A percentile compares a stretch with the other conserved stretches of the same genome.
Evolutionary conservation across 1,140 invertebrate species (phyloP).

Genomic region (Leptinotarsa texana): DNA sequence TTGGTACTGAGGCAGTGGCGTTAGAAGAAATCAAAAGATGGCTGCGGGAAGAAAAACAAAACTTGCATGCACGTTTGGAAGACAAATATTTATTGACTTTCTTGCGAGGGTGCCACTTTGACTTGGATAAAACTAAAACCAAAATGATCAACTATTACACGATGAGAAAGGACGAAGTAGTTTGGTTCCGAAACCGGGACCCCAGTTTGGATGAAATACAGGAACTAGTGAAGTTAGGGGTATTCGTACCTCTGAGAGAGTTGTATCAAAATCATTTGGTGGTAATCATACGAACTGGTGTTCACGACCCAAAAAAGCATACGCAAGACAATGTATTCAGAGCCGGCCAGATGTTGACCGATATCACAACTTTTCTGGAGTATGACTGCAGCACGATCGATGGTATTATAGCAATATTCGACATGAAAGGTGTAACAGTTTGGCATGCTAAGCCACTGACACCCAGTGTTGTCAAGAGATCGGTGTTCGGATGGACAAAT

Average conservation of each 20-base stretch:
- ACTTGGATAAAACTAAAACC: slow-evolving; percentile 61
- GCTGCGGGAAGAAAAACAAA: slow-evolving; percentile 35
- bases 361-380: slow-evolving; percentile 59
- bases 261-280: slow-evolving; percentile 58
- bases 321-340: slow-evolving; percentile 65
- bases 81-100: slow-evolving; percentile 65
- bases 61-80: slow-evolving; percentile 50
- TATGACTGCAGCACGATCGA: slow-evolving; percentile 60
- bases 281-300: slow-evolving; percentile 62
- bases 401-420: slow-evolving; percentile 65
- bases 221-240: slow-evolving; percentile 62
- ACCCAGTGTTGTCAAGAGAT: slow-evolving; percentile 61
- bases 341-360: slow-evolving; percentile 62
- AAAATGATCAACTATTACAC: slow-evolving; percentile 65
- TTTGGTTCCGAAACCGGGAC: slow-evolving; percentile 67
- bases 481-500: slow-evolving; percentile 69
- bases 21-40: slow-evolving; percentile 41
- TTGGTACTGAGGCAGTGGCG: background rate
- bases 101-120: slow-evolving; percentile 65
- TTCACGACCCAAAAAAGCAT: slow-evolving; percentile 62
- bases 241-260: slow-evolving; percentile 63
- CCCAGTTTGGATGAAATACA: slow-evolving; percentile 62
- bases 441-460: slow-evolving; percentile 65
- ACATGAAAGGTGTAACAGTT: slow-evolving; percentile 62
- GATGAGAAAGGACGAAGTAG: slow-evolving; percentile 59